Conservation (phyloP, 2,888 invertebrate species). For the Glyphotaelius pellucidus region DNA sequence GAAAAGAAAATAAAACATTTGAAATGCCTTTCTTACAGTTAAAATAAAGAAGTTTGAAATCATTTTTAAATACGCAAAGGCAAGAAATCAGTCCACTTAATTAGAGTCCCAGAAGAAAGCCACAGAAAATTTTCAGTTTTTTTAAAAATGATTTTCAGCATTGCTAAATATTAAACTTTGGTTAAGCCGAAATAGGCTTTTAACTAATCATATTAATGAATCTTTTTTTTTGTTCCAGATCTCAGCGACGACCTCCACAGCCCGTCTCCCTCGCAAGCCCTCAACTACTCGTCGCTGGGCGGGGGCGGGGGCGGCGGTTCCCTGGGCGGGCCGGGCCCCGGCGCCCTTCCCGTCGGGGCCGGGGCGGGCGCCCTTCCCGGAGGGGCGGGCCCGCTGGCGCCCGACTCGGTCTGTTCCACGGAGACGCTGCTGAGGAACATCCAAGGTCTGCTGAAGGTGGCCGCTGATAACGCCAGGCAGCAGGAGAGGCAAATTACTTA, state of each 20-base stretch:
- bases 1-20: too few species aligned
- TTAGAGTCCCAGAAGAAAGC: too few species aligned
- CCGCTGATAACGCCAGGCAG: conserved; percentile 97
- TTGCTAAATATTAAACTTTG: too few species aligned
- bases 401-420: conserved; percentile 85
- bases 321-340: conserved; percentile 77
- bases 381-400: conserved; percentile 73
- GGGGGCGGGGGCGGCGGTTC: conserved; percentile 51
- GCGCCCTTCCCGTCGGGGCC: conserved; percentile 78
- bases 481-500: conserved; percentile 97
- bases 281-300: conserved; percentile 85
- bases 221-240: conserved; percentile 76
- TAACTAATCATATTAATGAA: background rate
- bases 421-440: conserved; percentile 96
- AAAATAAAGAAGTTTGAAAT: too few species aligned
- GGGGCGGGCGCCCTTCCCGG: conserved; percentile 74
- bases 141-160: too few species aligned
- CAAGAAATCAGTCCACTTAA: too few species aligned
- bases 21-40: too few species aligned
- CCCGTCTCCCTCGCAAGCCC: conserved; percentile 82
- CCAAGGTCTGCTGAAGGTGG: conserved; percentile 96
- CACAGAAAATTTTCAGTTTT: too few species aligned
- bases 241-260: conserved; percentile 85
- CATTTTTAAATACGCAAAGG: too few species aligned
- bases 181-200: too few species aligned